Evolutionary conservation across 2,797 vertebrate genomes (phyloP), one percentile per base, ranked within the genome.

Genomic region (Pempheris klunzingeri): DNA sequence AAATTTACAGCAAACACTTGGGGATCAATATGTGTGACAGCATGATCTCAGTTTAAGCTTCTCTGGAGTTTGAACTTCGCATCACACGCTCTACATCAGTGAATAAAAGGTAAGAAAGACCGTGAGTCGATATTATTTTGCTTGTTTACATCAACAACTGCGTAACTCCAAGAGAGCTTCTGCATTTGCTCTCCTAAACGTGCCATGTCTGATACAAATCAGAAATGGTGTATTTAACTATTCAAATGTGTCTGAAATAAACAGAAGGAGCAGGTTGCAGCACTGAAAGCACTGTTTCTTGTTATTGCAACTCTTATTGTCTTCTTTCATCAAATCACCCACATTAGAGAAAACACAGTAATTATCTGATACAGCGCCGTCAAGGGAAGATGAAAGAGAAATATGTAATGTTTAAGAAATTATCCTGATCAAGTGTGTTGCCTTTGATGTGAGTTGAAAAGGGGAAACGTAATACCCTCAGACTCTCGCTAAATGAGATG

Each of bases 371-470:
- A 22, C 26, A 2, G 68, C 5, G 17, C 4, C 30, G 62, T 86
- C 78, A 65, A 39, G 38, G 12, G 10, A 44, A 87, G 89, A 91
- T 90, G 80, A 91, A 92, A 91, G 81, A 74, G 75, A 88, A 88
- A 86, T 52, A 74, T 74, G 87, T 76, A 85, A 85, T 47, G 44
- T 88, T 87, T 78, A 78, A 78, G 83, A 85, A 83, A 88, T 80
- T 71, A 43, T 66, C 87, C 66, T 63, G 85, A 89, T 77, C 74
- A 22, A 26, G 71, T 59, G 1, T 0, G 69, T 20, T 66, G 58
- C 43, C 87, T 92, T 90, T 93, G 84, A 92, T 84, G 79, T 81
- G 32, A 60, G 78, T 34, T 74, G 80, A 79, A 83, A 87, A 49
- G 74, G 46, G 68, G 64, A 53, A 50, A 75, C 17, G 34, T 71